Evolutionary conservation across 2,113 vertebrate species (phyloP).

Genomic region (Peucedramus taeniatus): DNA sequence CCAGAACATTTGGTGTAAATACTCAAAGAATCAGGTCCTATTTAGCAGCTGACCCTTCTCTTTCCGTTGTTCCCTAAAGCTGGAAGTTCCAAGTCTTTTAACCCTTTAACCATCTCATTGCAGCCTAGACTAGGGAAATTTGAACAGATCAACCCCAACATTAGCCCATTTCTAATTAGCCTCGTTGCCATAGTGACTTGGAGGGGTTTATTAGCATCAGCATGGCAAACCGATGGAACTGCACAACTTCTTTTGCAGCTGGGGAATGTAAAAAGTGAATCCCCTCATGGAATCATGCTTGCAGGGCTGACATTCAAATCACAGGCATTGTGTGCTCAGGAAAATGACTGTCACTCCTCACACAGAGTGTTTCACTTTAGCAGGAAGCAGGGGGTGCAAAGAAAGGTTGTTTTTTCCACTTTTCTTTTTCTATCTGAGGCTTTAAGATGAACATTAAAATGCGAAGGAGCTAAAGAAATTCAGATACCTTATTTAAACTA

Average conservation of each 20-base stretch:
- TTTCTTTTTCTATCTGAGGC: background rate
- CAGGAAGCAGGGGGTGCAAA: background rate
- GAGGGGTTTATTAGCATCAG: conserved; percentile 35
- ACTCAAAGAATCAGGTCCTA: background rate
- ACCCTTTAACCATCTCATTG: background rate
- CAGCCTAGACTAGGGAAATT: background rate
- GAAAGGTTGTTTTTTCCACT: background rate
- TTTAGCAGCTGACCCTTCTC: background rate
- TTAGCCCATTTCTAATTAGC: background rate
- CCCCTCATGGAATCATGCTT: conserved; percentile 41
- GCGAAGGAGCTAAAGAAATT: background rate
- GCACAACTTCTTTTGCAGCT: conserved; percentile 65
- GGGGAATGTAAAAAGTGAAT: conserved; percentile 57
- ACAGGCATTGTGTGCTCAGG: conserved; percentile 39
- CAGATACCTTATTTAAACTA: background rate
- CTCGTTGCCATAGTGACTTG: conserved; percentile 45
- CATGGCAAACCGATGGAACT: conserved; percentile 38
- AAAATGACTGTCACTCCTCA: conserved; percentile 55
- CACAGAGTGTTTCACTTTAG: conserved; percentile 34
- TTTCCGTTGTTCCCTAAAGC: background rate
- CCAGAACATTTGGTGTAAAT: background rate
- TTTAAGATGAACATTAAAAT: conserved; percentile 32
- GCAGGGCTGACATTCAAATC: conserved; percentile 67
- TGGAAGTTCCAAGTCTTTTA: background rate
- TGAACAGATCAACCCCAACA: background rate